Evolutionary conservation across 2,888 invertebrate species (phyloP), one percentile per base, ranked within the genome.

Genomic region (Sisyra terminalis): DNA sequence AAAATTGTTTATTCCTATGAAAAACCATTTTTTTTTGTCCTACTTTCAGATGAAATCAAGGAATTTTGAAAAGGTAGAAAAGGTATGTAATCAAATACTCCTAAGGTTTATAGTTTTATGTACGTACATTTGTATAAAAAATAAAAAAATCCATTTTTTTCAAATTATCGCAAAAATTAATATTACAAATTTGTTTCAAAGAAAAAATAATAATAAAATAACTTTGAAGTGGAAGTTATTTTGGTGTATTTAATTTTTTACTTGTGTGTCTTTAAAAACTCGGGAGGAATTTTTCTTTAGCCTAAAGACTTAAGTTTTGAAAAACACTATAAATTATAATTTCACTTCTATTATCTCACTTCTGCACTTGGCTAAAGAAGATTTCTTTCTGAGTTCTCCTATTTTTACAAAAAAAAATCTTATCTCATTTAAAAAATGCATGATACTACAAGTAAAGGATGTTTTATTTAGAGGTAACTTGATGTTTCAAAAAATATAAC

Each of bases 11-110:
- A 40, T 42, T 16, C 44, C 43, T 31, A 35, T 29, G 43, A 6
- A n/a, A 38, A n/a, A 13, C 4, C 13, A 8, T 14, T 39, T 40
- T 49, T 48, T 48, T 46, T 48, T 49, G 51, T 54, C 54, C 52
- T 52, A 53, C 53, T 81, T 80, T 48, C 78, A 93, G 90, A 89
- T 98, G 81, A 94, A 94, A 64, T 81, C 86, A 51, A 77, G 93
- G 63, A 92, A 94, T 69, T 97, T 87, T 71, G 98, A 98, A 65
- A 85, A 85, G 61, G 98, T 98, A 35, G 98, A 98, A 77, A 94
- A 96, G 84, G 90, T 92, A 76, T 53, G 57, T 50, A 43, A 46
- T 40, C 48, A 30, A 44, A 45, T 18, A 18, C 11, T 37, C 16
- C n/a, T 37, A 17, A 37, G 18, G 18, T 45, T 43, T 40, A 45